These are phyloP conservation scores for Galerucella nymphaeae DNA, from an alignment of 2,888 invertebrate species.

Conservation along the genomic window DNA sequence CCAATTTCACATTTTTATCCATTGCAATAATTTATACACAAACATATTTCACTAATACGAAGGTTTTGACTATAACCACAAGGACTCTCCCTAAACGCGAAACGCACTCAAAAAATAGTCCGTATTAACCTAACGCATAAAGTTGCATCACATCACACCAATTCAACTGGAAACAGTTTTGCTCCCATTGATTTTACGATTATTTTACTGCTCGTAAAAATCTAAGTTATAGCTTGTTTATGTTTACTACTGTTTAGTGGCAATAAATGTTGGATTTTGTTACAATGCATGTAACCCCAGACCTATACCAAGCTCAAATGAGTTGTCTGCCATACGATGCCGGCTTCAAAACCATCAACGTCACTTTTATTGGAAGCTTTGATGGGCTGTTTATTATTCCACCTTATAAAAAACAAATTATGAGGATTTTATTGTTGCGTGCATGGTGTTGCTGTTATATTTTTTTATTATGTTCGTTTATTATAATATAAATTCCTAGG, in stretches of 20 bases:
- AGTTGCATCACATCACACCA: slow-evolving; percentile 43
- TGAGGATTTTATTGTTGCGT: slow-evolving; percentile 53
- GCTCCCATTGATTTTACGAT: slow-evolving; percentile 66
- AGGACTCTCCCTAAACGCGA: not conserved
- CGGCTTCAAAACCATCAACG: slow-evolving; percentile 56
- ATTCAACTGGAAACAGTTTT: slow-evolving; percentile 55
- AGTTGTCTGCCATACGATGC: slow-evolving; percentile 46
- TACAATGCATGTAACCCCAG: slow-evolving; percentile 55
- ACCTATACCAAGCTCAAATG: slow-evolving; percentile 62
- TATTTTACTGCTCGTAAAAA: slow-evolving; percentile 65
- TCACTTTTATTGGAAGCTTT: slow-evolving; percentile 63
- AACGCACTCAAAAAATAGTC: slow-evolving; percentile 32
- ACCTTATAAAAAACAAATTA: slow-evolving; percentile 61
- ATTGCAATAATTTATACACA: too few species aligned
- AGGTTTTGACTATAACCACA: not conserved
- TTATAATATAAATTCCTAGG: too few species aligned
- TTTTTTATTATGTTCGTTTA: slow-evolving; percentile 32
- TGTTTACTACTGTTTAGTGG: slow-evolving; percentile 65
- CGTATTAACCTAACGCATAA: slow-evolving; percentile 33
- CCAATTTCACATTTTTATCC: too few species aligned
- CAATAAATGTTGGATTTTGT: slow-evolving; percentile 63
- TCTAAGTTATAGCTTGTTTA: slow-evolving; percentile 67
- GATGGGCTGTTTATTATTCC: slow-evolving; percentile 65
- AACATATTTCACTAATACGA: too few species aligned
- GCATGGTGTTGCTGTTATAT: slow-evolving; percentile 52